Percentiles rank a stretch among this genome's conserved stretches.
Conservation (phyloP, 1,140 invertebrate species). For the Lepidotrigona ventralis region DNA sequence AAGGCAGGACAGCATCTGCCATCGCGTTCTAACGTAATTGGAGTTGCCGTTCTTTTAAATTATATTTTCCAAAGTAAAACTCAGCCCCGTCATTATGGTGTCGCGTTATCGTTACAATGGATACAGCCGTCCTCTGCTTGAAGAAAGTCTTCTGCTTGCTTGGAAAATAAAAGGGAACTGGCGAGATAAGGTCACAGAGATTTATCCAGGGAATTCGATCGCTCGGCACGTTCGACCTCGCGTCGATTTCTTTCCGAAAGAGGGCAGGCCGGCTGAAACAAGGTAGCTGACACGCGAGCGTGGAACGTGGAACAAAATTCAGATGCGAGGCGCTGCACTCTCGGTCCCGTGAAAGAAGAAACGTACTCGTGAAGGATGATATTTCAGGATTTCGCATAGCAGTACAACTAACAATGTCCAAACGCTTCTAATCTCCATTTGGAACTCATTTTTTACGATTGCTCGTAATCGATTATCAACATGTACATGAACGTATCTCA, state of each 20-base stretch:
- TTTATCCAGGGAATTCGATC: neutral
- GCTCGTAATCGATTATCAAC: neutral
- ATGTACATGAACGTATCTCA: neutral
- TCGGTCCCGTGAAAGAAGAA: neutral
- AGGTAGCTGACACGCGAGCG: neutral
- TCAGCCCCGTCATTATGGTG: neutral
- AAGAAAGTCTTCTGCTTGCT: neutral
- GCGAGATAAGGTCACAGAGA: constrained; percentile 7
- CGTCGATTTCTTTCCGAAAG: neutral
- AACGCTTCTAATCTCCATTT: no score
- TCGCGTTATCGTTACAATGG: neutral
- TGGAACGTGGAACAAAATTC: constrained; percentile 17
- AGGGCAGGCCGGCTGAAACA: neutral
- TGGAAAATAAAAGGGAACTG: neutral
- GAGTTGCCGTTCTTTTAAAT: neutral
- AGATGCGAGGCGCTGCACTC: neutral
- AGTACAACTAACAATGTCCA: neutral
- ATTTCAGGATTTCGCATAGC: constrained; percentile 13
- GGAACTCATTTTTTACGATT: neutral
- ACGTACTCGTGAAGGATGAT: constrained; percentile 2
- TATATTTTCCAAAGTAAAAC: neutral
- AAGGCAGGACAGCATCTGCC: neutral
- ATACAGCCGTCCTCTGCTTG: neutral
- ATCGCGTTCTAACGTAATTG: neutral
- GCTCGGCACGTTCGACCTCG: neutral